These are phyloP conservation scores for Platycheirus rosarum DNA, from an alignment of 2,888 invertebrate genomes.

Conservation along the genomic window DNA sequence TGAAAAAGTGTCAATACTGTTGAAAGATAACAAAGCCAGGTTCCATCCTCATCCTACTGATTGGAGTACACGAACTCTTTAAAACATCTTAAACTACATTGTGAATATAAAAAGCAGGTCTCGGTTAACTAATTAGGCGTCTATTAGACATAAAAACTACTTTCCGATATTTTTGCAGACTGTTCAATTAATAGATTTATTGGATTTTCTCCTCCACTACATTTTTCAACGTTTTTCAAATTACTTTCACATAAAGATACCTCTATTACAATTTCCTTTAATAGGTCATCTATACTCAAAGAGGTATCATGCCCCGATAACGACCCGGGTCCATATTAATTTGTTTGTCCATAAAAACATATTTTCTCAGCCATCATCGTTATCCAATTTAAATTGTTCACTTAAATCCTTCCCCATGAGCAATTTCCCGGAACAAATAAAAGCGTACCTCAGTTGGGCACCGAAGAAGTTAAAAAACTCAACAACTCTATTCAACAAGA, in stretches of 20 bases:
- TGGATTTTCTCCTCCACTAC: neutral
- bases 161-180: no score
- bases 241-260: constrained; percentile 22
- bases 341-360: constrained; percentile 8
- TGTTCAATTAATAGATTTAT: constrained; percentile 2
- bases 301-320: constrained; percentile 17
- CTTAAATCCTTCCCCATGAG: constrained; percentile 44
- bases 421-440: constrained; percentile 52
- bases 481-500: constrained; percentile 66
- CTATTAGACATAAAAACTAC: no score
- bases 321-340: constrained; percentile 7
- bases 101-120: no score
- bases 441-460: constrained; percentile 7
- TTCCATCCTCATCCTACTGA: no score
- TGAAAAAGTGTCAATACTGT: no score
- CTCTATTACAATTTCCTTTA: constrained; percentile 8
- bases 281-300: neutral
- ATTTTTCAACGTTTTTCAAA: neutral
- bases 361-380: constrained; percentile 38
- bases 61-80: no score
- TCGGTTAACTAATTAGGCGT: no score
- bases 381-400: constrained; percentile 62
- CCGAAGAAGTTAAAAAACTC: constrained; percentile 14
- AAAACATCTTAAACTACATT: no score
- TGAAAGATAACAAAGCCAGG: no score